Evolutionary conservation across 2,888 invertebrate genomes (phyloP), one percentile per base, ranked within the genome.

Genomic region (Diarsia brunnea): DNA sequence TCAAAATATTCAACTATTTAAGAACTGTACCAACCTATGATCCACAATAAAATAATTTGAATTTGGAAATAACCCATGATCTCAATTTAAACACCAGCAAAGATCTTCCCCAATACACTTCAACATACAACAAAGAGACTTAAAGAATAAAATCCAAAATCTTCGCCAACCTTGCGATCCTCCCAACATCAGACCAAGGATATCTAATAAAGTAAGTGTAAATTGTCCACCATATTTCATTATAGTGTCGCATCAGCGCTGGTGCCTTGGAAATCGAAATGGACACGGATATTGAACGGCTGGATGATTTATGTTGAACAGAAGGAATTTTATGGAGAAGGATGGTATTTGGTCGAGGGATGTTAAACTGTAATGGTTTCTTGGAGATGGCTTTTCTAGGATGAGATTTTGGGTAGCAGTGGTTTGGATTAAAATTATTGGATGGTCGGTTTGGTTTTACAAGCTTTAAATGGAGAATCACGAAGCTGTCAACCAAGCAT

Each of bases 171-270:
- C 71, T 67, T 61, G 70, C 76, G 78, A 85, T 69, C 77, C 65
- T 71, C 53, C 51, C 53, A 27, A 65, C 73, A 69, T 84, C 61
- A 38, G 24, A 72, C 67, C 73, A 75, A 82, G 79, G 79, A 79
- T 87, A 81, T 86, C 81, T 75, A 86, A 88, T 87, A 86, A 86
- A 88, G 79, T 78, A 81, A 82, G 79, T 75, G 82, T 81, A 77
- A 85, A 84, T 86, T 78, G 79, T 82, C 80, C 79, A 82, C 82
- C 80, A 89, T 89, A 86, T 89, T 86, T 89, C 88, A 89, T 89
- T 89, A 86, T 86, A 81, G 66, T 73, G 84, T 80, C 75, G 82
- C 73, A 82, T 89, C 89, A 87, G 89, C 84, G 49, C 69, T 72
- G 75, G 70, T 76, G 81, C 73, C 82, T 79, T 85, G 81, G 78